Evolutionary conservation across 1,140 invertebrate species (phyloP).

Genomic region (Aphaenogaster floridana): DNA sequence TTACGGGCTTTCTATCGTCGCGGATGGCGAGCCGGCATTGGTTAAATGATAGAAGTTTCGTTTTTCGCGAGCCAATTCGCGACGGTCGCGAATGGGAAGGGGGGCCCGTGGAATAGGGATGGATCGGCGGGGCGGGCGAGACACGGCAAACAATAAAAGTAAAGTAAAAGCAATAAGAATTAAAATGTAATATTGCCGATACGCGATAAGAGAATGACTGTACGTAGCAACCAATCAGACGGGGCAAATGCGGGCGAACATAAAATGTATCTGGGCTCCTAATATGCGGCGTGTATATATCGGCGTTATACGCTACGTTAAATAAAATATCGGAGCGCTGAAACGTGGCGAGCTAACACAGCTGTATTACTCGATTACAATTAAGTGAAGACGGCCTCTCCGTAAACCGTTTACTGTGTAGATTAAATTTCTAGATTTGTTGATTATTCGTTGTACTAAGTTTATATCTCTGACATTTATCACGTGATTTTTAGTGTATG

Average conservation of each 20-base stretch:
- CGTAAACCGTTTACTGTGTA: conserved; percentile 10
- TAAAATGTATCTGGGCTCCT: conserved; percentile 32
- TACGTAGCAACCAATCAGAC: conserved; percentile 25
- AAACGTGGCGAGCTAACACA: conserved; percentile 10
- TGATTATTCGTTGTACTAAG: not conserved
- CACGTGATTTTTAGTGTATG: not conserved
- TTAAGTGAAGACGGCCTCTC: conserved; percentile 2
- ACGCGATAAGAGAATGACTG: conserved; percentile 45
- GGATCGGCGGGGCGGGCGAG: conserved; percentile 8
- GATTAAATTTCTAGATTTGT: conserved; percentile 19
- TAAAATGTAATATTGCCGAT: conserved; percentile 50
- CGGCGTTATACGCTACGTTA: conserved; percentile 7
- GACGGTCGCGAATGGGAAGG: conserved; percentile 11
- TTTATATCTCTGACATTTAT: conserved; percentile 15
- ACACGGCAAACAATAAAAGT: conserved; percentile 33
- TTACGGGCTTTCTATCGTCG: conserved; percentile 67
- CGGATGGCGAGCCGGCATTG: conserved; percentile 50
- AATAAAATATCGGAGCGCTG: conserved; percentile 47
- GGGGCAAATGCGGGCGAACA: conserved; percentile 39
- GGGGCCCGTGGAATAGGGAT: not conserved
- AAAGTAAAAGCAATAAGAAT: conserved; percentile 50
- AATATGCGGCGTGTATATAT: conserved; percentile 30
- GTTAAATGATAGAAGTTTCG: conserved; percentile 75
- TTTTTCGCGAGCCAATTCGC: conserved; percentile 67
- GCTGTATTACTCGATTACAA: conserved; percentile 5